phyloP scores from a whole-genome alignment of 2,888 invertebrate genomes.

The Dermolepida albohirtum region DNA sequence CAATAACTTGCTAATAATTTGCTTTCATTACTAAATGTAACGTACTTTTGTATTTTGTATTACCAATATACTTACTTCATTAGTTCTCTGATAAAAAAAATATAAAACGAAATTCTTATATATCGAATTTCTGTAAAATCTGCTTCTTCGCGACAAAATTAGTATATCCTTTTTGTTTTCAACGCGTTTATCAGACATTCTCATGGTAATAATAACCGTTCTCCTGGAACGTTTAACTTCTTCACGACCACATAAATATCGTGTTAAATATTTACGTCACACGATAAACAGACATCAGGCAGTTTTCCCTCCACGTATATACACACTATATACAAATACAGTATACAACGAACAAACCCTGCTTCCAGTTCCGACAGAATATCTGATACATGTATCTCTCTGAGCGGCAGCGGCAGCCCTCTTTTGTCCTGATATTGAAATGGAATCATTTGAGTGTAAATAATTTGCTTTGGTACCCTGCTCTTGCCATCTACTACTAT shows the following conservation, averaged over 20 bases:
- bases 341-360: constrained; percentile 33
- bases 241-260: constrained; percentile 40
- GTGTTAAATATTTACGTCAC: constrained; percentile 44
- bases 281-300: constrained; percentile 43
- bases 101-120: too few species aligned
- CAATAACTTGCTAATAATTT: too few species aligned
- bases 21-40: too few species aligned
- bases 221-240: constrained; percentile 41
- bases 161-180: constrained; percentile 18
- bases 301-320: constrained; percentile 31
- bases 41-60: too few species aligned
- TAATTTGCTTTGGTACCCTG: constrained; percentile 73
- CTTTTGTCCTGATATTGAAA: constrained; percentile 76
- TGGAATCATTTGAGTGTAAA: constrained; percentile 79
- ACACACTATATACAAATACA: constrained; percentile 25
- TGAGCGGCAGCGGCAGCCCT: constrained; percentile 59
- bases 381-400: constrained; percentile 62
- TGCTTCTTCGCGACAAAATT: too few species aligned
- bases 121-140: too few species aligned
- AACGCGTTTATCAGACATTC: constrained; percentile 30
- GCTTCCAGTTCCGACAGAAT: constrained; percentile 43
- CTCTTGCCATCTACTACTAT: constrained; percentile 38
- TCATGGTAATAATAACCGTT: constrained; percentile 27
- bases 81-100: too few species aligned
- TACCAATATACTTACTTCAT: too few species aligned